These are phyloP conservation scores for Pseudopodoces humilis DNA, from an alignment of 2,113 vertebrate species.

Conservation along the genomic window DNA sequence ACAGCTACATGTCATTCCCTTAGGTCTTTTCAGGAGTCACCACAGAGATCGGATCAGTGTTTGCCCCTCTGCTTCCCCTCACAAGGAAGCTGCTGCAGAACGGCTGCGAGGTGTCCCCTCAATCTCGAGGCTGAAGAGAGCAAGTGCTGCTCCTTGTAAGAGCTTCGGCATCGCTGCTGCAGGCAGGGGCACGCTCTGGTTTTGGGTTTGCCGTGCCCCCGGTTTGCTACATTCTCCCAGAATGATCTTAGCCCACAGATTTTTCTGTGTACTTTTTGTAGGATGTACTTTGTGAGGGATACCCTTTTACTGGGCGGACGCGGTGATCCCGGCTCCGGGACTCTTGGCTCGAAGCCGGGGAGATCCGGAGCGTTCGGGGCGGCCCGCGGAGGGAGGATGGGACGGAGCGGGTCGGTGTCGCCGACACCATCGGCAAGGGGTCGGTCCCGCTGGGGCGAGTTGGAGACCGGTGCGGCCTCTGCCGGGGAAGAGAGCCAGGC, in stretches of 20 bases:
- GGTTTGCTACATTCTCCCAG: not conserved
- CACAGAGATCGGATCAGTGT: not conserved
- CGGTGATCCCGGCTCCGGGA: not conserved
- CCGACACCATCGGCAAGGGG: not conserved
- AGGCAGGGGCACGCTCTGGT: not conserved
- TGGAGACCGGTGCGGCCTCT: not conserved
- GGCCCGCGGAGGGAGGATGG: too few relatives aligned
- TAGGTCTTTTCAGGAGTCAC: not conserved
- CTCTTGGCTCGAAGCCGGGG: not conserved
- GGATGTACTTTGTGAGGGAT: too few relatives aligned
- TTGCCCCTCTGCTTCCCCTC: not conserved
- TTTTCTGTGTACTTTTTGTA: not conserved
- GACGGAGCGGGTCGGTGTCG: too few relatives aligned
- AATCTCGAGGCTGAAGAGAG: not conserved
- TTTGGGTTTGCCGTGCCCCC: fast-evolving
- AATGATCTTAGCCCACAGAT: fast-evolving
- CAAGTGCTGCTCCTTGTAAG: fast-evolving
- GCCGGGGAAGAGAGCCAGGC: not conserved
- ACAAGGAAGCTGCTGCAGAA: not conserved
- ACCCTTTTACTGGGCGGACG: fast-evolving
- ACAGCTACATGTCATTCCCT: not conserved
- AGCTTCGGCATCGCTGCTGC: not conserved
- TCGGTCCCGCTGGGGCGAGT: slow-evolving; percentile 36
- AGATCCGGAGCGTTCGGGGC: not conserved
- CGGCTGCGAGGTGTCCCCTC: not conserved